Conservation (phyloP, 2,797 vertebrate species). For the Lithobates pipiens region DNA sequence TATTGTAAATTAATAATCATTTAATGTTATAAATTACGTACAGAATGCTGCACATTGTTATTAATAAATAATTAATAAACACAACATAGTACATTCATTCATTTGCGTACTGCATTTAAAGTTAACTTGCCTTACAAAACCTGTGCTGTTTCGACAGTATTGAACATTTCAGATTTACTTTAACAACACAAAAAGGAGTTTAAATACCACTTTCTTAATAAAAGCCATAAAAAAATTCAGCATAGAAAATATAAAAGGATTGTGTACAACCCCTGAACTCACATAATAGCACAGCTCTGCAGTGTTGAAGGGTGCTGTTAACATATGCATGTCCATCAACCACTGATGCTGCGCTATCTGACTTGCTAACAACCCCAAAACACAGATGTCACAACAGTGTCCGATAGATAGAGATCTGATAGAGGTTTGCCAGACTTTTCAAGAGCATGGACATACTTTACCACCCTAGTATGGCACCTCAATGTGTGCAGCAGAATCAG, state of each 20-base stretch:
- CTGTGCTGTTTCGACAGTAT: not conserved
- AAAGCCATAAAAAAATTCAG: not conserved
- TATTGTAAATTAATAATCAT: not conserved
- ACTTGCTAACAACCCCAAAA: too few relatives aligned
- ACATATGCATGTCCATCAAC: too few relatives aligned
- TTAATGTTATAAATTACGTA: not conserved
- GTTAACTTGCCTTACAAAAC: not conserved
- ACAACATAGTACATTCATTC: not conserved
- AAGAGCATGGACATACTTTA: too few relatives aligned
- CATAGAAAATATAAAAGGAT: not conserved
- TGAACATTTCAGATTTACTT: not conserved
- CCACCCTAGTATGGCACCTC: too few relatives aligned
- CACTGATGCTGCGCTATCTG: too few relatives aligned
- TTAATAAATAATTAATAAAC: not conserved
- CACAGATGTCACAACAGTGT: too few relatives aligned
- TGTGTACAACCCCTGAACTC: too few relatives aligned
- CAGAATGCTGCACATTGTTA: not conserved
- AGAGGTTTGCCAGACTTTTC: too few relatives aligned
- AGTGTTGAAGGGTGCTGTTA: too few relatives aligned
- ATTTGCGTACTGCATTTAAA: not conserved
- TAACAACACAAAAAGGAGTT: slow-evolving; percentile 10
- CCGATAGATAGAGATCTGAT: too few relatives aligned
- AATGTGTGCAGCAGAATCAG: too few relatives aligned
- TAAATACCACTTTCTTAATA: not conserved
- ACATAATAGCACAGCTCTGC: too few relatives aligned